Evolutionary conservation across 1,140 invertebrate species (phyloP).

Genomic region (Arion vulgaris): DNA sequence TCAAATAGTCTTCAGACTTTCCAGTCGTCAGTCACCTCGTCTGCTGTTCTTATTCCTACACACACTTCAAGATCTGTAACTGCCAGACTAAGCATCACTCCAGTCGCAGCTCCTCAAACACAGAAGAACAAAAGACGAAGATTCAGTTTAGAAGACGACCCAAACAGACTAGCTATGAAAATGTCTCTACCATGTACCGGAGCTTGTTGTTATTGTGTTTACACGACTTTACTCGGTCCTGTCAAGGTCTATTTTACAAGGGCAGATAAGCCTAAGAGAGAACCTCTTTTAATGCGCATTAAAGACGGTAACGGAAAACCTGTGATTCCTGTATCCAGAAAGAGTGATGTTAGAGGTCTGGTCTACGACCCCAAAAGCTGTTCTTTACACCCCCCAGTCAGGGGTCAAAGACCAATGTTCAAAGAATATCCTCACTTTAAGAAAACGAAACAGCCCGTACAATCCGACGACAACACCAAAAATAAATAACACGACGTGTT

Average conservation of each 20-base stretch:
- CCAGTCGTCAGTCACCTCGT: not conserved
- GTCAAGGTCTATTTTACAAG: constrained; percentile 33
- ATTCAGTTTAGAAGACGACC: constrained; percentile 16
- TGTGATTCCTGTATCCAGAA: constrained; percentile 38
- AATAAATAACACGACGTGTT: too few species aligned
- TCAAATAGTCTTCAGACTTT: not conserved
- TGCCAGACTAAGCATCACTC: not conserved
- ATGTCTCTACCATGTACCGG: constrained; percentile 37
- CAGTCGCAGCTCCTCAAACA: not conserved
- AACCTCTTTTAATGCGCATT: constrained; percentile 21
- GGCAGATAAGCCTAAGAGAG: constrained; percentile 20
- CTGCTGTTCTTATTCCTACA: not conserved
- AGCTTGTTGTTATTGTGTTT: constrained; percentile 45
- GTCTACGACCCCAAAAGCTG: constrained; percentile 33
- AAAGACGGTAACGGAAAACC: constrained; percentile 38
- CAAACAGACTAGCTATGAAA: constrained; percentile 16
- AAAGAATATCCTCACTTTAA: not conserved
- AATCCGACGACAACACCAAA: too few species aligned
- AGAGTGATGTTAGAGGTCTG: constrained; percentile 39
- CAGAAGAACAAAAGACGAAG: not conserved
- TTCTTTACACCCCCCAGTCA: constrained; percentile 40
- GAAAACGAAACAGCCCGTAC: not conserved
- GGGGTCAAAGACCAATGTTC: constrained; percentile 19
- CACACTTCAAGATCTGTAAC: not conserved
- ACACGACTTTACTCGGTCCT: constrained; percentile 33